phyloP scores from a whole-genome alignment of 2,113 vertebrate species.

The Aegithalos caudatus region DNA sequence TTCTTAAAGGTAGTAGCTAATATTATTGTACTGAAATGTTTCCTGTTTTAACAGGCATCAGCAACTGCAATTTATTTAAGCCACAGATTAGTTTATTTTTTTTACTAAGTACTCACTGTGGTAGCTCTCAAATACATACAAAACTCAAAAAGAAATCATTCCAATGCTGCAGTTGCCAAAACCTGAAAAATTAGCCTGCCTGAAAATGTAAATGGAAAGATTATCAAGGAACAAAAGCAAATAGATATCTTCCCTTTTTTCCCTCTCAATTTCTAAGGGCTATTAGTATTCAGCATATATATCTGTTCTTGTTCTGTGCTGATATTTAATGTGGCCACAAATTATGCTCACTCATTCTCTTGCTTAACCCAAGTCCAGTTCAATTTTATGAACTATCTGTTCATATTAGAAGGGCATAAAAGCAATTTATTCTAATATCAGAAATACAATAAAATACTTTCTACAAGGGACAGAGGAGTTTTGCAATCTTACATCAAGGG shows the following conservation, averaged over 20 bases:
- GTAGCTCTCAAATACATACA: background rate
- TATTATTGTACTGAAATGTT: background rate
- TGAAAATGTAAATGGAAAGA: constrained; percentile 61
- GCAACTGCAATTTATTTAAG: constrained; percentile 18
- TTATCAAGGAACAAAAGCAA: constrained; percentile 70
- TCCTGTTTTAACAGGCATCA: constrained; percentile 5
- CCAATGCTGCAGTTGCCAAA: background rate
- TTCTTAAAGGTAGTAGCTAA: constrained; percentile 10
- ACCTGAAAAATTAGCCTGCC: constrained; percentile 40
- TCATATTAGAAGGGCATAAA: constrained; percentile 67
- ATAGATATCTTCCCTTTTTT: constrained; percentile 62
- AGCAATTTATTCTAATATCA: constrained; percentile 53
- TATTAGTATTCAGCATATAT: constrained; percentile 71
- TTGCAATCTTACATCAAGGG: constrained; percentile 42
- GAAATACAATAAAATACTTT: constrained; percentile 58
- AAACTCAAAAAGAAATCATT: constrained; percentile 18
- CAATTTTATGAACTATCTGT: constrained; percentile 73
- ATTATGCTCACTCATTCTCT: constrained; percentile 69
- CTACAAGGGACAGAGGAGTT: constrained; percentile 17
- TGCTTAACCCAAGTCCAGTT: constrained; percentile 68
- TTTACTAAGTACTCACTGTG: background rate
- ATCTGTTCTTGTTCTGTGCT: constrained; percentile 55
- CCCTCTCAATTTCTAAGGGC: constrained; percentile 71
- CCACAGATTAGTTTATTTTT: background rate
- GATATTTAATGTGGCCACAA: constrained; percentile 69